phyloP scores from a whole-genome alignment of 2,113 vertebrate species.

The Struthidea cinerea region DNA sequence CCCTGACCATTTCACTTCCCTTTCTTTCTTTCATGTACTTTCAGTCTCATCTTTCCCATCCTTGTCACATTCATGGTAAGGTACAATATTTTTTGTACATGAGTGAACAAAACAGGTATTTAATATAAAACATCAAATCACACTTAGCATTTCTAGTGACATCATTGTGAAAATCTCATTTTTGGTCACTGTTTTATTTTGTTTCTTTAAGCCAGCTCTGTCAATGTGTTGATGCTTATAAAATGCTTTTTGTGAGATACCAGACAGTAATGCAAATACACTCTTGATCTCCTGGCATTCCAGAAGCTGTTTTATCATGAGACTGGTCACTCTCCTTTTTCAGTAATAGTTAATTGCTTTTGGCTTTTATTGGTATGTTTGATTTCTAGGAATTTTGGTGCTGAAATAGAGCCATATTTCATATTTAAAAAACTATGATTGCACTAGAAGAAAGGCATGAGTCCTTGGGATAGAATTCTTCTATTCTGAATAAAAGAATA shows the following conservation, averaged over 20 bases:
- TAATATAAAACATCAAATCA: not conserved
- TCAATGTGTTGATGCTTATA: not conserved
- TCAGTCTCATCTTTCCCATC: not conserved
- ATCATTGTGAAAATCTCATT: not conserved
- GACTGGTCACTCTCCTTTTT: not conserved
- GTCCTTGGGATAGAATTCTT: not conserved
- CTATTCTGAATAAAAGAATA: not conserved
- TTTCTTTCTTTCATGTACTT: not conserved
- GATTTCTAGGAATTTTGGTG: not conserved
- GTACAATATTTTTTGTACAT: not conserved
- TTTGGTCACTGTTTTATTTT: not conserved
- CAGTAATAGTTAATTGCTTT: not conserved
- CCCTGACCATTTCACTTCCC: rapidly evolving
- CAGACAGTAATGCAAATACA: not conserved
- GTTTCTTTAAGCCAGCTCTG: not conserved
- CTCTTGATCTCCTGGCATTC: not conserved
- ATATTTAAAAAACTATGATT: not conserved
- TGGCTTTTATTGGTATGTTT: not conserved
- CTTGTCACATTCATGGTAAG: rapidly evolving
- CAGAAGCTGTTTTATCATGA: not conserved
- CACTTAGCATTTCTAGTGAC: not conserved
- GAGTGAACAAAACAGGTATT: not conserved
- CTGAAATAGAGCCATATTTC: not conserved
- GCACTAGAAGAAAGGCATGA: not conserved
- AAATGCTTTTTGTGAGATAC: not conserved